Evolutionary conservation across 2,888 invertebrate genomes (phyloP), one percentile per base, ranked within the genome.

Genomic region (Euproctis similis): DNA sequence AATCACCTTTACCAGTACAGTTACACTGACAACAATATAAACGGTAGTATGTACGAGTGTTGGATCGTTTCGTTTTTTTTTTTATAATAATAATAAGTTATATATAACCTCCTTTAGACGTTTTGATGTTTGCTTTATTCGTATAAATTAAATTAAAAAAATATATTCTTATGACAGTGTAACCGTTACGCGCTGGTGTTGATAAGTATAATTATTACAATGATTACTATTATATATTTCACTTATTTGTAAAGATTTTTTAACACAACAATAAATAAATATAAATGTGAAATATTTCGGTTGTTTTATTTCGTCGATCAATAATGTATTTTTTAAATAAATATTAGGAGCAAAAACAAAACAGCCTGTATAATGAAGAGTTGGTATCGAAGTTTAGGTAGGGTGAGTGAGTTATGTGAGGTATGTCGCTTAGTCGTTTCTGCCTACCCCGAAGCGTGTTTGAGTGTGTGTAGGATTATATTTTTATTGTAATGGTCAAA

Each of bases 191-290:
- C 46, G 58, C 63, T 62, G 65, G 63, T 45, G 6, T n/a, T n/a
- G 46, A 47, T 65, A 64, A 63, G 63, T 73, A 75, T 60, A 69
- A 66, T 75, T 78, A 80, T 73, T 64, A 74, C 70, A 71, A 75
- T 65, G 58, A 71, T 73, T 73, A 76, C 70, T 71, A n/a, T n/a
- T n/a, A n/a, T n/a, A 68, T 77, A 74, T 76, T 78, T 80, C 82
- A 82, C 81, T 76, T 78, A 82, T 74, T 78, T 82, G 80, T 82
- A 82, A 76, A 81, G 72, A 70, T 73, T 77, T 82, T 75, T 81
- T 82, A 81, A 82, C n/a, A 82, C 81, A 80, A 78, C 76, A 82
- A 75, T 82, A 82, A 82, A 75, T 82, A 82, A 81, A 81, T 76
- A 78, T 82, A 76, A 81, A 76, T 84, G 82, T 81, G 80, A 77